A percentile compares a stretch with the other conserved stretches of the same genome.
phyloP scores from a whole-genome alignment of 1,140 invertebrate genomes.

The Trichonephila inaurata region DNA sequence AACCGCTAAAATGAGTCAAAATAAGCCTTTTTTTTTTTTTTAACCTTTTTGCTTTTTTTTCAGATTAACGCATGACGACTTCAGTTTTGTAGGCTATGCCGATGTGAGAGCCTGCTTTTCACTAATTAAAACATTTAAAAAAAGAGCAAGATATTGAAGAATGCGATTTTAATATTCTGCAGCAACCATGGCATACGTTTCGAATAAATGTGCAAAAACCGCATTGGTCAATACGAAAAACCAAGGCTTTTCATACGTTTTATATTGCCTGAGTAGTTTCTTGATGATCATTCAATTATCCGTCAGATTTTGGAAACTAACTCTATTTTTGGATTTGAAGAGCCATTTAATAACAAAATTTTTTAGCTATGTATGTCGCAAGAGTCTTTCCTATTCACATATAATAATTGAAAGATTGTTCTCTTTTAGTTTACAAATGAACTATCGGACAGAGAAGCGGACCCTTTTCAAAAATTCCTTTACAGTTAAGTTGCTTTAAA shows the following conservation, averaged over 20 bases:
- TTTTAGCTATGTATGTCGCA: slow-evolving; percentile 76
- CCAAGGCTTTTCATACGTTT: slow-evolving; percentile 92
- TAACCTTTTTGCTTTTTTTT: slow-evolving; percentile 73
- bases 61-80: slow-evolving; percentile 80
- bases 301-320: slow-evolving; percentile 77
- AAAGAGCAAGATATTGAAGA: slow-evolving; percentile 79
- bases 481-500: too few relatives aligned
- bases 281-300: slow-evolving; percentile 46
- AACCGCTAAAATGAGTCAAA: slow-evolving; percentile 74
- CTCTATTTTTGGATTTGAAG: slow-evolving; percentile 67
- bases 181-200: slow-evolving; percentile 97
- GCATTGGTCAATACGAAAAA: slow-evolving; percentile 92
- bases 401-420: too few relatives aligned
- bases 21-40: slow-evolving; percentile 77
- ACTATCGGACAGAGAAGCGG: too few relatives aligned
- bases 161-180: slow-evolving; percentile 88
- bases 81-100: slow-evolving; percentile 79
- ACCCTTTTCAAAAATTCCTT: too few relatives aligned
- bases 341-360: slow-evolving; percentile 83
- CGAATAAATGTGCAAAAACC: slow-evolving; percentile 89
- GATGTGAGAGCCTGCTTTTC: slow-evolving; percentile 79
- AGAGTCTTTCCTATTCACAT: too few relatives aligned
- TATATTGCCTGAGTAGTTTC: slow-evolving; percentile 84
- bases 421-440: too few relatives aligned
- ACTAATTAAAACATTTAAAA: slow-evolving; percentile 79